These are phyloP conservation scores for Cinara cedri DNA, from an alignment of 2,888 invertebrate genomes.

Conservation along the genomic window DNA sequence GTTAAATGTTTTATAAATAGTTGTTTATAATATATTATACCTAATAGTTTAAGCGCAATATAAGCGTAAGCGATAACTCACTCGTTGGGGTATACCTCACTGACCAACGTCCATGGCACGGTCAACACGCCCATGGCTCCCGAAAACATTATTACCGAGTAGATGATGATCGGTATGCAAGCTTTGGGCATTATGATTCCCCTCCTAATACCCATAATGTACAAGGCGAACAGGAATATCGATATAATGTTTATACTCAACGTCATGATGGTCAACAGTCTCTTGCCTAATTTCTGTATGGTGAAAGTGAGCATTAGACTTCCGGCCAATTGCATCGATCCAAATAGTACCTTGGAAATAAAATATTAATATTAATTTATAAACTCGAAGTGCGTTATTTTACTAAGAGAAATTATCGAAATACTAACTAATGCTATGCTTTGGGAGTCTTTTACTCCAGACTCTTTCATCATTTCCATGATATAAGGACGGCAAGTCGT, in stretches of 20 bases:
- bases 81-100: constrained; percentile 46
- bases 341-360: constrained; percentile 30
- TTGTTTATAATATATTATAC: not conserved
- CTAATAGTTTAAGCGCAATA: not conserved
- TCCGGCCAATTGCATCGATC: constrained; percentile 31
- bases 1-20: no score
- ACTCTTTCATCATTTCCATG: constrained; percentile 13
- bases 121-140: constrained; percentile 35
- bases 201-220: not conserved
- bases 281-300: constrained; percentile 5
- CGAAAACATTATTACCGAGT: constrained; percentile 21
- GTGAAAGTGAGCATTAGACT: not conserved
- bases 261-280: constrained; percentile 13
- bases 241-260: not conserved
- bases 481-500: constrained; percentile 30
- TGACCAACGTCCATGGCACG: constrained; percentile 41
- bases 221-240: constrained; percentile 21
- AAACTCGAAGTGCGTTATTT: not conserved
- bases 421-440: constrained; percentile 29
- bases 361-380: not conserved
- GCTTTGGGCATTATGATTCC: not conserved
- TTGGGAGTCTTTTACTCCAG: constrained; percentile 6
- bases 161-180: constrained; percentile 10
- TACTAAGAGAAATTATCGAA: no score
- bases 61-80: not conserved